These are phyloP conservation scores for Melanerpes formicivorus DNA, from an alignment of 2,113 vertebrate species.

Conservation along the genomic window DNA sequence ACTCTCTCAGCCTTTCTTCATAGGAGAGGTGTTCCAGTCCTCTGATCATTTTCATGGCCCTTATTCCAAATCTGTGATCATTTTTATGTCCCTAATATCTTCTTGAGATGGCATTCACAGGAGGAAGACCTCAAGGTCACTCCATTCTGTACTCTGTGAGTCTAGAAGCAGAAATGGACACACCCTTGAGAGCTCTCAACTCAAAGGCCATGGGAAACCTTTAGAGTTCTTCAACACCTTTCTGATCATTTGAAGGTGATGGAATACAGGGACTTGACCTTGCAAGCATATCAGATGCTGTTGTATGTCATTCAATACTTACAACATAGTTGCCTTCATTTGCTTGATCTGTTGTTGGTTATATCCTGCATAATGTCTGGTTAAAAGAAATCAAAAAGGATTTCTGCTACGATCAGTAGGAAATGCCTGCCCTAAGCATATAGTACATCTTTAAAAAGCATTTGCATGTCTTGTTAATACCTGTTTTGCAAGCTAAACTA, in stretches of 20 bases:
- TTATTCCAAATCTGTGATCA: too few species aligned
- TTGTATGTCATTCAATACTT: not conserved
- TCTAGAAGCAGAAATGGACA: not conserved
- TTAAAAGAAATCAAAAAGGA: not conserved
- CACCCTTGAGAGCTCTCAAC: not conserved
- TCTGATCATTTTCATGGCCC: too few species aligned
- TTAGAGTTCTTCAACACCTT: not conserved
- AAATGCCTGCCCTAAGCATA: not conserved
- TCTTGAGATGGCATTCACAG: not conserved
- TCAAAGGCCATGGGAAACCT: not conserved
- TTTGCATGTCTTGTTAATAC: not conserved
- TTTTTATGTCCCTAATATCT: too few species aligned
- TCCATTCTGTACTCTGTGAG: not conserved
- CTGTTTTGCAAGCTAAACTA: not conserved
- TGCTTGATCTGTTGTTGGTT: not conserved
- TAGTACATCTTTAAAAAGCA: not conserved
- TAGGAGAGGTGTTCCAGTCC: too few species aligned
- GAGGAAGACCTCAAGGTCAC: not conserved
- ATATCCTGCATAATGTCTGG: not conserved
- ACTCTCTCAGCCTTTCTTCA: too few species aligned
- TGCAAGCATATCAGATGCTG: not conserved
- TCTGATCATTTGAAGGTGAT: not conserved
- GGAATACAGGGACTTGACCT: not conserved
- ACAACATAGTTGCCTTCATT: not conserved
- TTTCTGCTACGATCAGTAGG: not conserved